Evolutionary conservation across 2,113 vertebrate genomes (phyloP), one percentile per base, ranked within the genome.

Genomic region (Mugil cephalus): DNA sequence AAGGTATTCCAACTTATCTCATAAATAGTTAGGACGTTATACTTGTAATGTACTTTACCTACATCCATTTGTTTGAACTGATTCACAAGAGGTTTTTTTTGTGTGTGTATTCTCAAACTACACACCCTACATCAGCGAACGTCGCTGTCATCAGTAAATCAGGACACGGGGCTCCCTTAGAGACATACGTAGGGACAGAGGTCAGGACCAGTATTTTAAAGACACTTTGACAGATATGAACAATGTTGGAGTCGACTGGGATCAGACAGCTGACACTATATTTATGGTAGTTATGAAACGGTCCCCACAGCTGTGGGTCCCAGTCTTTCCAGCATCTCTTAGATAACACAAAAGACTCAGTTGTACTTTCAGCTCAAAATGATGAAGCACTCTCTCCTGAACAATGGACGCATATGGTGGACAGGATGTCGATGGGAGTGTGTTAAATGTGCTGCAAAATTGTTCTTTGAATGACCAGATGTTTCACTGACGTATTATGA

Each of bases 171-270:
- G 24, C 24, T 30, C 43, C 43, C 15, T 45, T 13, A 15, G 43
- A 45, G 14, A 45, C 14, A 15, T 6, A 45, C 43, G 2, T 45
- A 3, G 13, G 15, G 43, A 3, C 19, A 10, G 17, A 54, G 42
- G 46, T 75, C 71, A 43, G 8, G 60, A 52, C 30, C 45, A 47
- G 19, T 36, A 6, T 55, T 60, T 35, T 10, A 19, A 73, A 55
- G 71, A 65, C 71, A 42, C n/a, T 53, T 34, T 69, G 52, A 52
- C 70, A 64, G 64, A 45, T 43, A 45, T 21, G 45, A 53, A 67
- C 7, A 4, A 30, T 62, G 18, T 45, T 4, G 2, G 24, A 30
- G 24, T 5, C 1, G 35, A 5, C 43, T 21, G 46, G 46, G n/a
- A 56, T 58, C 40, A 30, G 12, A 75, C 46, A 48, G 45, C 43